These are phyloP conservation scores for Scelioninae gen. 2 DNA, from an alignment of 2,888 invertebrate species.

Conservation along the genomic window DNA sequence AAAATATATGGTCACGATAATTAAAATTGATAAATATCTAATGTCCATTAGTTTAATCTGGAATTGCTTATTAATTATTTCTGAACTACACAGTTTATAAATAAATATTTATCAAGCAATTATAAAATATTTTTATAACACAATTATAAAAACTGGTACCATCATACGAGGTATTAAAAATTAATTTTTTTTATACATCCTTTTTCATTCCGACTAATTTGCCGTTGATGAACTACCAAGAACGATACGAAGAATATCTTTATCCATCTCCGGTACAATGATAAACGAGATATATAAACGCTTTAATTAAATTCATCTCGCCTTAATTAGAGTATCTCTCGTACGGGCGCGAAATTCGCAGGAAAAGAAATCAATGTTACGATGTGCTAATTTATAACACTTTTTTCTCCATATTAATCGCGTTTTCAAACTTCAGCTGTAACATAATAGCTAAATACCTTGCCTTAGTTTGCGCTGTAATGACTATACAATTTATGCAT, in stretches of 20 bases:
- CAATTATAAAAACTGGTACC: too few relatives aligned
- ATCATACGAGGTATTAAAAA: background rate
- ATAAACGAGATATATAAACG: constrained; percentile 33
- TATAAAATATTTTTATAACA: too few relatives aligned
- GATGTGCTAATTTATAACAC: constrained; percentile 33
- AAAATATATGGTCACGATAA: too few relatives aligned
- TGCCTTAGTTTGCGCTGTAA: too few relatives aligned
- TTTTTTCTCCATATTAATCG: constrained; percentile 13
- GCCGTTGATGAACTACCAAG: constrained; percentile 5
- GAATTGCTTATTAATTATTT: too few relatives aligned
- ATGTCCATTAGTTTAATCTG: too few relatives aligned
- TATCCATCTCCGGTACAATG: constrained; percentile 12
- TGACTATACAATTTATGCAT: too few relatives aligned
- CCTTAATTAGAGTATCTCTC: constrained; percentile 26
- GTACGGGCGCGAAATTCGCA: constrained; percentile 16
- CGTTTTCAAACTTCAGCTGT: background rate
- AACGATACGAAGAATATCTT: constrained; percentile 11
- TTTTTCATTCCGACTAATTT: constrained; percentile 16
- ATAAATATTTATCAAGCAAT: too few relatives aligned
- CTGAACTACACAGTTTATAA: too few relatives aligned
- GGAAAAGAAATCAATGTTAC: constrained; percentile 33
- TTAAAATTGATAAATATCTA: too few relatives aligned
- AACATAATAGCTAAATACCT: too few relatives aligned
- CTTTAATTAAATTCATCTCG: constrained; percentile 26
- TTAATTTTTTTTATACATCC: background rate